These are phyloP conservation scores for Halcyon chelicuti DNA, from an alignment of 2,797 vertebrate species.

Conservation along the genomic window DNA sequence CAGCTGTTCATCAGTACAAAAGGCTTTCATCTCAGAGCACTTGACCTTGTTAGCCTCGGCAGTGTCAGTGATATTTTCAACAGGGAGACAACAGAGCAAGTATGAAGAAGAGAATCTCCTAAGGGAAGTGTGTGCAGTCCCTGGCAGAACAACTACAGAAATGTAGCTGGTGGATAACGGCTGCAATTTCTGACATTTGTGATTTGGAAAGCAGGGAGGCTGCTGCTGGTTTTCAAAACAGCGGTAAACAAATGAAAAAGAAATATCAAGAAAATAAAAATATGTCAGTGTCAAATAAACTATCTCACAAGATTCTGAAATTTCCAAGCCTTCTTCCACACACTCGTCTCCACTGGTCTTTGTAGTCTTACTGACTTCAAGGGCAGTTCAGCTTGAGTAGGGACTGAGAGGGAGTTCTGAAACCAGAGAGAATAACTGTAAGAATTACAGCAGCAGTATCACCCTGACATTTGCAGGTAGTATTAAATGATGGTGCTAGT, in stretches of 20 bases:
- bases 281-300: neutral
- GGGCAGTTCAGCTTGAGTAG: neutral
- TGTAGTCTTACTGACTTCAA: neutral
- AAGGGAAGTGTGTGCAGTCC: neutral
- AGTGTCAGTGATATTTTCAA: slow-evolving; percentile 72
- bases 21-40: slow-evolving; percentile 69
- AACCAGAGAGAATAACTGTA: neutral
- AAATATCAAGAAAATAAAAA: neutral
- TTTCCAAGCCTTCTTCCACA: neutral
- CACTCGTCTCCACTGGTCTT: neutral
- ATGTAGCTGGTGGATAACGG: neutral
- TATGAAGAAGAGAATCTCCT: slow-evolving; percentile 59
- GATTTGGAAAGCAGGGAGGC: neutral
- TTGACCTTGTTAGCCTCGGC: slow-evolving; percentile 76
- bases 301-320: neutral
- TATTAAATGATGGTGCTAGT: neutral
- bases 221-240: neutral
- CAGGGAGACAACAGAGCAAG: slow-evolving; percentile 53
- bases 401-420: neutral
- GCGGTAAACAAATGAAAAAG: neutral
- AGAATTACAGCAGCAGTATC: neutral
- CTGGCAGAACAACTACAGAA: neutral
- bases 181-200: neutral
- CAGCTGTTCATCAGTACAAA: slow-evolving; percentile 74
- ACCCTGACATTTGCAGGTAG: slow-evolving; percentile 11